A percentile compares a stretch with the other conserved stretches of the same genome.
Evolutionary conservation across 2,888 invertebrate species (phyloP).

Genomic region (Marasmarcha lunaedactyla): DNA sequence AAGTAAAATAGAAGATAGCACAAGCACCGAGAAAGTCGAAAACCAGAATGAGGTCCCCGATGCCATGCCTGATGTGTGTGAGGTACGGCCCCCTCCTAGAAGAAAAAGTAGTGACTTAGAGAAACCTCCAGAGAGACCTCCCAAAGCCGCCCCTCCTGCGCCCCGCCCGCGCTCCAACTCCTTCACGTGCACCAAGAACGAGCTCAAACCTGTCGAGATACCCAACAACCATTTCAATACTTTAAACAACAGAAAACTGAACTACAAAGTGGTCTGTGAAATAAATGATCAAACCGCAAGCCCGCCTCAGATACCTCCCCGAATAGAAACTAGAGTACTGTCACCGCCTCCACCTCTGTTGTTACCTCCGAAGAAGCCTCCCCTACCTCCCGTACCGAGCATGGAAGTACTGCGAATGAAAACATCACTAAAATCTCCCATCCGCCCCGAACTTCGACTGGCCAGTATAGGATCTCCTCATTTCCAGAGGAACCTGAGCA

Average conservation of each 20-base stretch:
- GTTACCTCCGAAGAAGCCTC: constrained; percentile 78
- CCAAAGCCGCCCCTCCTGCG: constrained; percentile 69
- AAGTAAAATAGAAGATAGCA: constrained; percentile 64
- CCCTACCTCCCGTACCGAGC: constrained; percentile 77
- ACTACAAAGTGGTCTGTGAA: constrained; percentile 56
- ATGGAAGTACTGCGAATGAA: constrained; percentile 72
- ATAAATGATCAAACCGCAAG: constrained; percentile 45
- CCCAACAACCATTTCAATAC: constrained; percentile 55
- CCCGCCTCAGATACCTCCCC: constrained; percentile 69
- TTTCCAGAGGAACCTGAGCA: constrained; percentile 70
- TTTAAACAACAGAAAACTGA: constrained; percentile 51
- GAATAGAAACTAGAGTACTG: constrained; percentile 43
- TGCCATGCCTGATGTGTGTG: constrained; percentile 57
- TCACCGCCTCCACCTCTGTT: constrained; percentile 65
- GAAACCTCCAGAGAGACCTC: constrained; percentile 77
- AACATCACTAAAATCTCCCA: constrained; percentile 53
- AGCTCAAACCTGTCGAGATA: constrained; percentile 52
- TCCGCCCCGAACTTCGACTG: constrained; percentile 60
- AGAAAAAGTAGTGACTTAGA: constrained; percentile 64
- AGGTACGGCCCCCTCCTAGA: constrained; percentile 74
- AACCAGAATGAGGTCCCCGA: constrained; percentile 45
- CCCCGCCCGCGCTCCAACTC: constrained; percentile 71
- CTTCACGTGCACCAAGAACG: constrained; percentile 55
- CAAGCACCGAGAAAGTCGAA: constrained; percentile 47
- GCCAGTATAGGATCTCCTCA: constrained; percentile 75